Base-by-base conservation (phyloP, 2,113 vertebrate species). In the Irena cyanogastra region DNA sequence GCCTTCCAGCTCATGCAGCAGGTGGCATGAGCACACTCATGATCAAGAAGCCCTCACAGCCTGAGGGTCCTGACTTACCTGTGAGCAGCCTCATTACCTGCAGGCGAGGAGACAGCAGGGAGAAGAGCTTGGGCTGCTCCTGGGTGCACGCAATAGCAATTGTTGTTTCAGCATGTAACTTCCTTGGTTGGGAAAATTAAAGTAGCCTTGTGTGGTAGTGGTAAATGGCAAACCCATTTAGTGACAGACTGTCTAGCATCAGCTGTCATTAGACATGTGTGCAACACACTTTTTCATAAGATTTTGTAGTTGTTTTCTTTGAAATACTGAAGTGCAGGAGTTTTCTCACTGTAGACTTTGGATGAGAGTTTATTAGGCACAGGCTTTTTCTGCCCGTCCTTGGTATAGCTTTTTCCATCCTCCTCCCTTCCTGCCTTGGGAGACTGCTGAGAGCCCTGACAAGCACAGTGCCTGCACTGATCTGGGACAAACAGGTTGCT, bases 101-200 rank as follows among this genome's bases (percentile, higher is more conserved):
- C 65, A 17, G 60, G n/a, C 0, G 4, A 31, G 44, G 63, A 81
- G 15, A 30, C 13, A 27, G 37, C 4, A 15, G 16, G 1, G 24
- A 28, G 21, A 76, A 47, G 64, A 81, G 15, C 60, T 81, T 10
- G 13, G 21, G 28, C 61, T 75, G 39, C 61, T 47, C 39, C 78
- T 75, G 53, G 28, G 17, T 2, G 1, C 35, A 7, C 54, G 23
- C 14, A 41, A 1, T n/a, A 31, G 33, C 0, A 1, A 16, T 37
- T 45, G 18, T 33, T 87, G 11, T 57, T 91, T 66, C 2, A 7
- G 30, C 22, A 11, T 45, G 19, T 44, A 15, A n/a, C 71, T 81
- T 84, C 45, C 45, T 70, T 37, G 54, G 6, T 17, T 69, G 52
- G 27, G 49, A 50, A 60, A 76, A 20, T n/a, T 30, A 70, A 21